Percentiles rank a stretch among this genome's conserved stretches.
These are phyloP conservation scores for Stomatorhinus ivindoensis DNA, from an alignment of 2,113 vertebrate genomes.

Conservation along the genomic window DNA sequence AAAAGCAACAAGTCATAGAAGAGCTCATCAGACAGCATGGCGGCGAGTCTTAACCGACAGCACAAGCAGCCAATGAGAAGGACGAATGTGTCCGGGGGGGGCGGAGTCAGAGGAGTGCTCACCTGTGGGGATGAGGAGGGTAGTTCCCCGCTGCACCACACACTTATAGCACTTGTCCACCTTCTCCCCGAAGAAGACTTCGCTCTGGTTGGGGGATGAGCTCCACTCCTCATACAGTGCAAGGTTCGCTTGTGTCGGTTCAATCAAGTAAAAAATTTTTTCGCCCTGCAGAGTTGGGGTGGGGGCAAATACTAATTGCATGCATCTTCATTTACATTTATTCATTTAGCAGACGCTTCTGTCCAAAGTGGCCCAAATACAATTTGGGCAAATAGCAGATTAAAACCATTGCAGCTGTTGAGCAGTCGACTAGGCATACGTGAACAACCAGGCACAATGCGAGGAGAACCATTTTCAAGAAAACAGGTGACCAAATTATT, in stretches of 20 bases:
- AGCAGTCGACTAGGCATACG: not conserved
- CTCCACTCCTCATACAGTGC: slow-evolving; percentile 97
- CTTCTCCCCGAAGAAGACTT: slow-evolving; percentile 94
- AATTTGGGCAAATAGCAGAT: not conserved
- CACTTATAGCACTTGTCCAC: slow-evolving; percentile 85
- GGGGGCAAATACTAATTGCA: not conserved
- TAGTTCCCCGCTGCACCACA: slow-evolving; percentile 87
- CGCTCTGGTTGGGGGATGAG: slow-evolving; percentile 94
- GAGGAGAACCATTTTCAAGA: not conserved
- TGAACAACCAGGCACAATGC: not conserved
- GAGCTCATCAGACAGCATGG: not conserved
- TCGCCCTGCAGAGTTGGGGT: slow-evolving; percentile 71
- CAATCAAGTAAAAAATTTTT: slow-evolving; percentile 97
- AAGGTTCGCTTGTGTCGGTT: slow-evolving; percentile 87
- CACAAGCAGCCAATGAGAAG: not conserved
- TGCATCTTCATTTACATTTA: not conserved
- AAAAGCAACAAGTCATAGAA: not conserved
- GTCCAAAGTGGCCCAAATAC: not conserved
- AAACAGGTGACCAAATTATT: not conserved
- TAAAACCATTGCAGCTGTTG: not conserved
- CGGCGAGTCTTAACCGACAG: not conserved
- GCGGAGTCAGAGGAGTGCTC: slow-evolving; percentile 27
- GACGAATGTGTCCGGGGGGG: not conserved
- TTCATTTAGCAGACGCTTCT: not conserved
- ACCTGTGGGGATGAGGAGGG: slow-evolving; percentile 94